Conservation (phyloP, 2,113 vertebrate genomes). For the Mastomys natalensis region DNA sequence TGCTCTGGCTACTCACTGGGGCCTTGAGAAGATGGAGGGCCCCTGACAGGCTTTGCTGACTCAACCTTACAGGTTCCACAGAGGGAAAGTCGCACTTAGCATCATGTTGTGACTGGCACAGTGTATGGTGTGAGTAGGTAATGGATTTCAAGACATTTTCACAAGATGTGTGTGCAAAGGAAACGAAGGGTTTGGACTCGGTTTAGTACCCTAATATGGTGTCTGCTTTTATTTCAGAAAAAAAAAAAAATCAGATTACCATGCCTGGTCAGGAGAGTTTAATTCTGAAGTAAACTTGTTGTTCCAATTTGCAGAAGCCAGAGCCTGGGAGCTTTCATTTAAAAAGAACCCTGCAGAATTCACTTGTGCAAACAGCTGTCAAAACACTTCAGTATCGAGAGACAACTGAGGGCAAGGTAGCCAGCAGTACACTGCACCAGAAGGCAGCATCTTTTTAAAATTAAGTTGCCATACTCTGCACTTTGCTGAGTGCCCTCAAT, state of each 20-base stretch:
- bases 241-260: neutral
- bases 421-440: neutral
- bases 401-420: slow-evolving; percentile 25
- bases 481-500: neutral
- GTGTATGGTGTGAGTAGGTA: neutral
- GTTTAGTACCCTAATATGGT: neutral
- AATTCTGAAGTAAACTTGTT: neutral
- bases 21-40: neutral
- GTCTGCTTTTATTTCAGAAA: slow-evolving; percentile 6
- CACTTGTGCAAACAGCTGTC: slow-evolving; percentile 69
- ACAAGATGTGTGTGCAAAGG: neutral
- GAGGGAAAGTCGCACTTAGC: fast-evolving
- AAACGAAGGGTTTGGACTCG: neutral
- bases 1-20: no score
- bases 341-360: slow-evolving; percentile 52
- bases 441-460: slow-evolving; percentile 8
- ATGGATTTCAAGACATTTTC: neutral
- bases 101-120: neutral
- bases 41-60: neutral
- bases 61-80: neutral
- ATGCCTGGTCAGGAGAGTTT: neutral
- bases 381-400: slow-evolving; percentile 59
- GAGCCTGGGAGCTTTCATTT: slow-evolving; percentile 45
- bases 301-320: neutral
- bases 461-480: neutral